Evolutionary conservation across 2,113 vertebrate species (phyloP), one percentile per base, ranked within the genome.

Genomic region (Bombycilla garrulus): DNA sequence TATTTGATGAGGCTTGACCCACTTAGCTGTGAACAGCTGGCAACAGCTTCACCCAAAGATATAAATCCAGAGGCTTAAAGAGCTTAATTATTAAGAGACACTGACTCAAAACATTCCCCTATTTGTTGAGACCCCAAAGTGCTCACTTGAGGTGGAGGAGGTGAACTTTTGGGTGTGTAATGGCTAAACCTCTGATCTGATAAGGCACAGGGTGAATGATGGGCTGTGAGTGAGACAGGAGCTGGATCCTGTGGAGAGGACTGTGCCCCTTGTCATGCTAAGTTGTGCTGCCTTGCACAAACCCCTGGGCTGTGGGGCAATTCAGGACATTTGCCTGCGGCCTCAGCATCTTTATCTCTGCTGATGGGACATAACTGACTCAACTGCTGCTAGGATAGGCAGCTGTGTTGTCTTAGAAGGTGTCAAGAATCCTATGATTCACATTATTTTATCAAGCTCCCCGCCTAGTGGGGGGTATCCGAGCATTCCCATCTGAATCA

Each of bases 21-120:
- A 92, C 58, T 94, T 88, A 77, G 42, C 54, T 83, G 38, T 65
- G 35, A 94, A 88, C 79, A 96, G 58, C 92, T 88, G 90, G 74
- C 87, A 90, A 69, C 35, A 65, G 35, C 56, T 86, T 77, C 5
- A 6, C 28, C 28, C 85, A 33, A 82, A 92, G 47, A 26, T 70
- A 16, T 3, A 50, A 77, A 60, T 36, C 15, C 45, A 78, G 38
- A 38, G 38, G 9, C 38, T 38, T 26, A 53, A 24, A 36, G 26
- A 38, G 38, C n/a, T n/a, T 19, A 38, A 44, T 23, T 23, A 17
- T 36, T 51, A 45, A 28, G 18, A 36, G 22, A 23, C 28, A 69
- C 60, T 7, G 6, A 61, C 54, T 60, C 10, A 53, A 86, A 78
- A 45, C 8, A 78, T 33, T 12, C 38, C 6, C 5, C 33, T 12